These are phyloP conservation scores for Nymphicus hollandicus DNA, from an alignment of 2,113 vertebrate species.

Conservation along the genomic window DNA sequence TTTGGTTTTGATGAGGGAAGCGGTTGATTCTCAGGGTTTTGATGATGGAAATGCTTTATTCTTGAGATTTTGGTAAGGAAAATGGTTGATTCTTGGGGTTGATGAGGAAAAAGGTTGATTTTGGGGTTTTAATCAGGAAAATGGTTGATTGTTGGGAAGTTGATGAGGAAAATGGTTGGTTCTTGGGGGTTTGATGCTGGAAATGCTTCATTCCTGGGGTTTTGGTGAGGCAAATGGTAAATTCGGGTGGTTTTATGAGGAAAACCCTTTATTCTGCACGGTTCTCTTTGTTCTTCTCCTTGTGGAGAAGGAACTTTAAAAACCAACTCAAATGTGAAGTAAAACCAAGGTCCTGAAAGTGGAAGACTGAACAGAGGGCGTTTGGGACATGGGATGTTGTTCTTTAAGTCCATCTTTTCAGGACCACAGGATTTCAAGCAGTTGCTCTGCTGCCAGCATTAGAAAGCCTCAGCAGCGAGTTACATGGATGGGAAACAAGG, in stretches of 20 bases:
- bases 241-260: not conserved
- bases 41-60: no score
- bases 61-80: not conserved
- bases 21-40: not conserved
- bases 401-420: not conserved
- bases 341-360: not conserved
- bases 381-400: not conserved
- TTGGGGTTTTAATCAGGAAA: not conserved
- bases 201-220: no score
- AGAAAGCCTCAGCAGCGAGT: rapidly evolving
- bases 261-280: not conserved
- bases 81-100: not conserved
- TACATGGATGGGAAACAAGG: not conserved
- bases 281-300: not conserved
- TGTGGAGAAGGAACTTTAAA: not conserved
- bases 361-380: rapidly evolving
- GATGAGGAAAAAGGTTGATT: not conserved
- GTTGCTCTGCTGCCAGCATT: not conserved
- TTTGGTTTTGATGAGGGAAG: not conserved
- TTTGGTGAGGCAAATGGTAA: not conserved
- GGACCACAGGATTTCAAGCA: not conserved
- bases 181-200: no score
- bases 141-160: not conserved
- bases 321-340: not conserved
- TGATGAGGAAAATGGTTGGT: no score